Evolutionary conservation across 23 tunicate genomes (phyloP).

Genomic region (Styela clava): DNA sequence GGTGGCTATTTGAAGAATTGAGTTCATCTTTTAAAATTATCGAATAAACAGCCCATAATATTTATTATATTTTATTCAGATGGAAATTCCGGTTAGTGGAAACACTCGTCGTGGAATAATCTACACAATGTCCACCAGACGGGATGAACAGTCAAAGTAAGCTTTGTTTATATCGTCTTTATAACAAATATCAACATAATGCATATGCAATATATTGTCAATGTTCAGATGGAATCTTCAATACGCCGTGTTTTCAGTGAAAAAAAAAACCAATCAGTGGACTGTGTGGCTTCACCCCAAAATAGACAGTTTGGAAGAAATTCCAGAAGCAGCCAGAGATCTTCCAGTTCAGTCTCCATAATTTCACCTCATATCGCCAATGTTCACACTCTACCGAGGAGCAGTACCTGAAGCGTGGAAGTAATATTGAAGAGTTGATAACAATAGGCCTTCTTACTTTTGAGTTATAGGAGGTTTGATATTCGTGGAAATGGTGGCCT

Average conservation of each 20-base stretch:
- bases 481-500: too few relatives aligned
- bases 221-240: constrained; percentile 55
- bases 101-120: constrained; percentile 50
- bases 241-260: constrained; percentile 65
- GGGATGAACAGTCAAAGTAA: constrained; percentile 31
- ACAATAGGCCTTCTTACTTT: too few relatives aligned
- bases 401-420: too few relatives aligned
- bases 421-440: too few relatives aligned
- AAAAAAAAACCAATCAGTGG: constrained; percentile 33
- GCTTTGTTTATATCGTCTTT: background rate
- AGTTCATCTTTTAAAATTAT: too few relatives aligned
- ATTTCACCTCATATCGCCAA: too few relatives aligned
- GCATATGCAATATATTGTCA: background rate
- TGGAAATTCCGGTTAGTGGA: constrained; percentile 55
- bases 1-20: constrained; percentile 11
- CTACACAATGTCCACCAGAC: constrained; percentile 55
- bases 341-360: background rate
- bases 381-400: too few relatives aligned
- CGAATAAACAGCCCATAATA: too few relatives aligned
- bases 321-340: background rate
- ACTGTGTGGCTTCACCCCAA: constrained; percentile 70
- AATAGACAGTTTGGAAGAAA: constrained; percentile 21
- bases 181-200: background rate
- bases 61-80: too few relatives aligned
- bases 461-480: too few relatives aligned